Evolutionary conservation across 2,113 vertebrate species (phyloP).

Genomic region (Hemichromis elongatus): DNA sequence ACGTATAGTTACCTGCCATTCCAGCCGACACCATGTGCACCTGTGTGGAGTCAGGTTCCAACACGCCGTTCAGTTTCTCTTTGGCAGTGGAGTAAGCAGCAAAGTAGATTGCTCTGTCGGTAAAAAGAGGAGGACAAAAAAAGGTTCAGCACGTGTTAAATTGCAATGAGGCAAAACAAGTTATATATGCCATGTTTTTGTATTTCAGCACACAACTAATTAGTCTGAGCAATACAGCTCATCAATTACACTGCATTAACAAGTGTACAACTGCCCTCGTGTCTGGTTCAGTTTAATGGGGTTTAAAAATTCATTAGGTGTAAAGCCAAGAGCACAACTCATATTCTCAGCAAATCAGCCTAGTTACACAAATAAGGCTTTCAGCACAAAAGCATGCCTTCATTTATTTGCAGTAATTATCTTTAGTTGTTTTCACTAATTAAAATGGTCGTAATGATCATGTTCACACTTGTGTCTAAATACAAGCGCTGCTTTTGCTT

Average conservation of each 20-base stretch:
- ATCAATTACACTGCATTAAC: conserved; percentile 1
- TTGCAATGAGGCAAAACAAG: neutral
- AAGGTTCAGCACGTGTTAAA: neutral
- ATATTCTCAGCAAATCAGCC: neutral
- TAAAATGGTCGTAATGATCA: neutral
- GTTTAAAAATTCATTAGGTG: neutral
- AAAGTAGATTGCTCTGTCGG: conserved; percentile 93
- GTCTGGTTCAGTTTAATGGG: conserved; percentile 5
- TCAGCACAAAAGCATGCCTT: neutral
- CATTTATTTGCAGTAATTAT: neutral
- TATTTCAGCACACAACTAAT: neutral
- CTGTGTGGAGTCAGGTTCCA: conserved; percentile 90
- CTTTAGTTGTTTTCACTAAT: neutral
- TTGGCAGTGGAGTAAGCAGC: conserved; percentile 95
- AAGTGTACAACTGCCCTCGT: neutral
- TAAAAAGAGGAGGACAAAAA: neutral
- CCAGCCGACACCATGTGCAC: conserved; percentile 96
- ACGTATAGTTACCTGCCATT: conserved; percentile 83
- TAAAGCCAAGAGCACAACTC: neutral
- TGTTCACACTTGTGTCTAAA: neutral
- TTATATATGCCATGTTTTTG: neutral
- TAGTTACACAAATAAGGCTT: neutral
- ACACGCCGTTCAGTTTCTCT: conserved; percentile 85
- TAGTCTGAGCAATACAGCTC: neutral
- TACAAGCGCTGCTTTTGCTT: neutral